Base-by-base conservation (phyloP, 2,797 vertebrate species). In the Gymnoscopelus microlampas region DNA sequence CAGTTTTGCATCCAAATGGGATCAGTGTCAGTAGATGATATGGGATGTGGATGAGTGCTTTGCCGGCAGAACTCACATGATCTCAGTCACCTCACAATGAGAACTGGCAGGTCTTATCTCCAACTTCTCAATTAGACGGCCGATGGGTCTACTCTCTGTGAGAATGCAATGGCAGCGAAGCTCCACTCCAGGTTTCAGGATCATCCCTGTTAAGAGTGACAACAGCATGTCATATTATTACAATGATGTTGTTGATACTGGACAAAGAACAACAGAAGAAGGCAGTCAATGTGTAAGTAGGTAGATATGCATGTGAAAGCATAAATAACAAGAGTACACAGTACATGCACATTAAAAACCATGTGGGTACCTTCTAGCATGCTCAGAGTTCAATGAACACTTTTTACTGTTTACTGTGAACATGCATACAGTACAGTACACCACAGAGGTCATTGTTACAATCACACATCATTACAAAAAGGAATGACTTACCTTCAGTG, bases 91-190 rank as follows among this genome's bases (percentile, higher is more conserved):
- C 2, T 87, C 77, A 3, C 90, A 92, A 72, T 92, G 89, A 7
- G 89, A 90, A 83, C 70, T 90, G 26, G 76, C 62, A 26, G 78
- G 74, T 62, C 90, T 90, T 13, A 92, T 57, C 44, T 93, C 90
- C 67, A 91, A 63, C 13, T 81, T 92, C 63, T 73, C 32, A 0
- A 93, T 92, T 79, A 77, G 66, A 15, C 80, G 82, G 47, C 73
- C 78, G 4, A 92, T 92, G 39, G 44, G 82, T 68, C 64, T 82
- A 65, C 85, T 88, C 77, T 93, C 92, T 1, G 82, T 91, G 61
- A 56, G 6, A 77, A 92, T 92, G 83, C 92, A 92, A 63, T 82
- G 89, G 29, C 92, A 92, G 71, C 89, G 90, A 63, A 77, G 79
- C 80, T 91, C 88, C 47, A 85, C 69, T 55, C 90, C 92, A 23